These are phyloP conservation scores for Chelidonichthys spinosus DNA, from an alignment of 2,797 vertebrate genomes.

Conservation along the genomic window DNA sequence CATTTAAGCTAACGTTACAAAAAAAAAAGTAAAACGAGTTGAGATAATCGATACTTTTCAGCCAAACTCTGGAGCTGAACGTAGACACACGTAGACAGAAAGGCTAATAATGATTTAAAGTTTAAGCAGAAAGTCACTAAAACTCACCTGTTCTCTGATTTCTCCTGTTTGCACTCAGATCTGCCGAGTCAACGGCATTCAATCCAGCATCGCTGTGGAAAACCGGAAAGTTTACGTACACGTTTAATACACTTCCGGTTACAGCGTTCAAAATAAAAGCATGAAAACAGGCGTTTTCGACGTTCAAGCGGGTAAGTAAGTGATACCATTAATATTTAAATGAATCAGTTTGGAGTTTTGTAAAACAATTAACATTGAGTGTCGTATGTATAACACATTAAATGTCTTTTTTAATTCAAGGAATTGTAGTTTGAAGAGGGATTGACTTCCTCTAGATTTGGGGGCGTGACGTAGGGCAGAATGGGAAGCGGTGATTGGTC, in stretches of 20 bases:
- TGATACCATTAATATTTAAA: accelerated
- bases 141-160: constrained; percentile 20
- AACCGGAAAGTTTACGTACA: accelerated
- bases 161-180: neutral
- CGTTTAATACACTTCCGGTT: constrained; percentile 9
- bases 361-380: neutral
- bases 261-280: constrained; percentile 29
- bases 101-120: no score
- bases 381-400: no score
- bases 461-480: neutral
- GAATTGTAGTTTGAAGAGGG: constrained; percentile 14
- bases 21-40: neutral
- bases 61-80: neutral
- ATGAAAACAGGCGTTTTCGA: accelerated
- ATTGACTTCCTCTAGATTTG: neutral
- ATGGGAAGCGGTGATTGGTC: neutral
- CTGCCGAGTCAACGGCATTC: neutral
- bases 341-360: accelerated
- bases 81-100: neutral
- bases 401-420: accelerated
- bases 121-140: accelerated
- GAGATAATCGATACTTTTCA: neutral
- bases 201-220: accelerated
- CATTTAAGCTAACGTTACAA: neutral
- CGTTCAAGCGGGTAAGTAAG: accelerated